Evolutionary conservation across 2,888 invertebrate species (phyloP).

Genomic region (Lochmaea capreae): DNA sequence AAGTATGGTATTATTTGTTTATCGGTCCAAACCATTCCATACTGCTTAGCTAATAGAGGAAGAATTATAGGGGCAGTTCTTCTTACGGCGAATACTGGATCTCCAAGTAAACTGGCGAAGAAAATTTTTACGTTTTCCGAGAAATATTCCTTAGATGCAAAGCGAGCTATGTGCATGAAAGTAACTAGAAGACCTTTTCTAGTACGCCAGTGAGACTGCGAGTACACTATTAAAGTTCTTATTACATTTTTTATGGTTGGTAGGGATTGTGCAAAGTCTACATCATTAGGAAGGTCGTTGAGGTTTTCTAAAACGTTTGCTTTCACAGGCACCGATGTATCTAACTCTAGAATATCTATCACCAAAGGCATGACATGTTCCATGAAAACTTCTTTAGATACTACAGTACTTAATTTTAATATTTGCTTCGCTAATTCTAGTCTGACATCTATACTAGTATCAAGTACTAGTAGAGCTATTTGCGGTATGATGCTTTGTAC

Average conservation of each 20-base stretch:
- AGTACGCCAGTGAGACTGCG: slow-evolving; percentile 60
- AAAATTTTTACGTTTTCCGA: slow-evolving; percentile 57
- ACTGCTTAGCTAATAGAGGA: slow-evolving; percentile 59
- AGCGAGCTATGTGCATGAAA: slow-evolving; percentile 57
- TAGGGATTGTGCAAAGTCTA: slow-evolving; percentile 54
- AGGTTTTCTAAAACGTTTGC: slow-evolving; percentile 60
- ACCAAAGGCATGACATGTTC: slow-evolving; percentile 58
- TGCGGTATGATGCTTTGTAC: slow-evolving; percentile 55
- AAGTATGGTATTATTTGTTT: slow-evolving; percentile 57
- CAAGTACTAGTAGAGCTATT: slow-evolving; percentile 53
- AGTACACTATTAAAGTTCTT: slow-evolving; percentile 55
- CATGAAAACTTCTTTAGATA: slow-evolving; percentile 56
- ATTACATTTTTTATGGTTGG: slow-evolving; percentile 56
- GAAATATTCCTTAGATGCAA: slow-evolving; percentile 58
- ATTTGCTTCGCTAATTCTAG: slow-evolving; percentile 57
- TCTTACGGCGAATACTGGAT: slow-evolving; percentile 59
- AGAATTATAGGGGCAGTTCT: slow-evolving; percentile 59
- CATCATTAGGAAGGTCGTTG: slow-evolving; percentile 56
- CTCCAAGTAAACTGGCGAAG: slow-evolving; percentile 59
- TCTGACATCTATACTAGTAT: slow-evolving; percentile 55
- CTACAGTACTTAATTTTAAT: slow-evolving; percentile 52
- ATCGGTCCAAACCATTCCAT: slow-evolving; percentile 59
- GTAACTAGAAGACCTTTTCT: slow-evolving; percentile 59
- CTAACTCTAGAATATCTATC: slow-evolving; percentile 55
- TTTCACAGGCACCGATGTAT: slow-evolving; percentile 55